Conservation (phyloP, 2,113 vertebrate genomes). For the Gasterosteus nipponicus region DNA sequence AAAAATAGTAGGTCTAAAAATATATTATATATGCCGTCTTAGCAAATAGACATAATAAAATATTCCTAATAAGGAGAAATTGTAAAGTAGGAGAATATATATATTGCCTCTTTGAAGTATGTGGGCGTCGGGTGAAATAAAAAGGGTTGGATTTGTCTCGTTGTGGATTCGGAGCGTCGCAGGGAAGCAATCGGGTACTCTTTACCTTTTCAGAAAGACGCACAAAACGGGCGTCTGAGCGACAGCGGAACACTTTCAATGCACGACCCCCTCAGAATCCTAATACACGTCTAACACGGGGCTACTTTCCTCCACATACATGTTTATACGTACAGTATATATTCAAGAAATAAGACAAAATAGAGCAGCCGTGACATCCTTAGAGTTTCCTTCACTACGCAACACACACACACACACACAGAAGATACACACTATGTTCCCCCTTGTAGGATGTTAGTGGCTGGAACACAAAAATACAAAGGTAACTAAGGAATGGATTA, state of each 20-base stretch:
- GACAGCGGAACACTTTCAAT: conserved; percentile 65
- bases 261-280: conserved; percentile 29
- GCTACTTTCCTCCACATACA: conserved; percentile 38
- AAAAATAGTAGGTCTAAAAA: conserved; percentile 82
- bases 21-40: conserved; percentile 82
- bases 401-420: conserved; percentile 47
- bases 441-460: conserved; percentile 59
- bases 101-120: conserved; percentile 66
- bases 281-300: conserved; percentile 36
- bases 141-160: conserved; percentile 41
- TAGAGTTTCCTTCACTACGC: conserved; percentile 57
- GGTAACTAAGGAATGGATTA: conserved; percentile 77
- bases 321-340: conserved; percentile 12
- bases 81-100: conserved; percentile 71
- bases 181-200: conserved; percentile 66
- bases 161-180: conserved; percentile 56
- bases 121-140: conserved; percentile 49
- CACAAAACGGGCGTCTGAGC: conserved; percentile 40
- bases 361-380: conserved; percentile 54
- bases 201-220: conserved; percentile 54
- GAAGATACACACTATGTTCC: conserved; percentile 46
- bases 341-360: conserved; percentile 50
- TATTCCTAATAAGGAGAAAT: conserved; percentile 75
- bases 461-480: conserved; percentile 12
- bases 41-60: conserved; percentile 82